phyloP scores from a whole-genome alignment of 1,140 invertebrate genomes.

The Eriosoma lanigerum region DNA sequence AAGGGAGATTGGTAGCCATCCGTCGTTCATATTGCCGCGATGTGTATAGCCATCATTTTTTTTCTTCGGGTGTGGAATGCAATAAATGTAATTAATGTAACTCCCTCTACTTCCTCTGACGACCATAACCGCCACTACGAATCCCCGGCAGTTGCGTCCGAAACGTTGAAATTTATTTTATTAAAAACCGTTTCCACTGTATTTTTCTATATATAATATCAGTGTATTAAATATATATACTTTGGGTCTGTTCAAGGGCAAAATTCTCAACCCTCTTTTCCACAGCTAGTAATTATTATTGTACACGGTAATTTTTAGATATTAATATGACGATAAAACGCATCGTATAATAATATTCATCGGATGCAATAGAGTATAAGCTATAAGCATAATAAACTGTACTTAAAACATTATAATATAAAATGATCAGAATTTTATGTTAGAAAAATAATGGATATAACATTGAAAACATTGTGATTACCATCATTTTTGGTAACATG shows the following conservation, averaged over 20 bases:
- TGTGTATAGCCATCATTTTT: slow-evolving; percentile 34
- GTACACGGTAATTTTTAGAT: slow-evolving; percentile 1
- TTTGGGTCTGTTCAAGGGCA: background rate
- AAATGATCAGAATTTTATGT: too few relatives aligned
- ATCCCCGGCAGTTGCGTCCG: slow-evolving; percentile 26
- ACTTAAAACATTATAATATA: too few relatives aligned
- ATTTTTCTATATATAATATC: background rate
- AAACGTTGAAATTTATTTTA: slow-evolving; percentile 36
- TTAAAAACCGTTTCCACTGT: slow-evolving; percentile 32
- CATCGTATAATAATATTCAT: background rate
- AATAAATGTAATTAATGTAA: slow-evolving; percentile 48
- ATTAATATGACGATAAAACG: slow-evolving; percentile 21
- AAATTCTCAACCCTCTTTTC: slow-evolving; percentile 26
- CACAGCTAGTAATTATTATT: slow-evolving; percentile 16
- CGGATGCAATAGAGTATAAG: background rate
- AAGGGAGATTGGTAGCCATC: slow-evolving; percentile 27
- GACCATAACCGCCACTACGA: background rate
- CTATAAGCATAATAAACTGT: background rate
- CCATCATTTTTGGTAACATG: too few relatives aligned
- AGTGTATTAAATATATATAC: background rate
- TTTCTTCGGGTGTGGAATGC: slow-evolving; percentile 43
- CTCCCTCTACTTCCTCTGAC: background rate
- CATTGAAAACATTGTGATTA: too few relatives aligned
- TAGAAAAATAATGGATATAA: too few relatives aligned
- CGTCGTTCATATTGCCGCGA: slow-evolving; percentile 20